Percentiles rank a stretch among this genome's conserved stretches.
Conservation (phyloP, 1,140 invertebrate species). For the Zaprionus nigranus region DNA sequence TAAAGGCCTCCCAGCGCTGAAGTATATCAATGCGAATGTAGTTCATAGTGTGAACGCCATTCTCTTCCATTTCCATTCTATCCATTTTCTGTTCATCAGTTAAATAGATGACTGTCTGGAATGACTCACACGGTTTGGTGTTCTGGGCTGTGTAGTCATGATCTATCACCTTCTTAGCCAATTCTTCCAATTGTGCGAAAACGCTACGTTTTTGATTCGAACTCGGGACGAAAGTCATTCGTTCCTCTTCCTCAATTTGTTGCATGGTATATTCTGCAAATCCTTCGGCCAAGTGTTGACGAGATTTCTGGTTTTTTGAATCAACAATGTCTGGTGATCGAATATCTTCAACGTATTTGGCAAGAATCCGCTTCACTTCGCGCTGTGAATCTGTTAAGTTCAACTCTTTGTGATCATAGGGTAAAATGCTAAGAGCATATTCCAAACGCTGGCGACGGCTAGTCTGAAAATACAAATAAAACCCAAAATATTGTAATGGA, state of each 20-base stretch:
- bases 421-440: slow-evolving; percentile 55
- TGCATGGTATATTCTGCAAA: slow-evolving; percentile 64
- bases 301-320: slow-evolving; percentile 7
- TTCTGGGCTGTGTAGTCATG: too few species aligned
- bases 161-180: slow-evolving; percentile 28
- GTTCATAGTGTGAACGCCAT: slow-evolving; percentile 52
- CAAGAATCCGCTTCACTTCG: slow-evolving; percentile 54
- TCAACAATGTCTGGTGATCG: too few species aligned
- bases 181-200: slow-evolving; percentile 53
- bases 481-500: too few species aligned
- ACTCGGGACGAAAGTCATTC: slow-evolving; percentile 2
- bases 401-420: slow-evolving; percentile 49
- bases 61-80: slow-evolving; percentile 32
- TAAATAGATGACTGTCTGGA: background rate
- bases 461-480: slow-evolving; percentile 26
- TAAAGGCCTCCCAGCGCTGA: slow-evolving; percentile 59
- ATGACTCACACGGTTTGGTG: background rate
- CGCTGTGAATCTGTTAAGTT: slow-evolving; percentile 40
- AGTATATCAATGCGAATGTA: slow-evolving; percentile 49
- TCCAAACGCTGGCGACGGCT: slow-evolving; percentile 64
- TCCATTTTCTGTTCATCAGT: slow-evolving; percentile 26
- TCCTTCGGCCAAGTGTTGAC: slow-evolving; percentile 31
- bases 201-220: slow-evolving; percentile 41
- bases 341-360: background rate
- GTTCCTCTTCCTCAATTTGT: slow-evolving; percentile 53